Evolutionary conservation across 2,113 vertebrate genomes (phyloP).

Genomic region (Eolophus roseicapilla): DNA sequence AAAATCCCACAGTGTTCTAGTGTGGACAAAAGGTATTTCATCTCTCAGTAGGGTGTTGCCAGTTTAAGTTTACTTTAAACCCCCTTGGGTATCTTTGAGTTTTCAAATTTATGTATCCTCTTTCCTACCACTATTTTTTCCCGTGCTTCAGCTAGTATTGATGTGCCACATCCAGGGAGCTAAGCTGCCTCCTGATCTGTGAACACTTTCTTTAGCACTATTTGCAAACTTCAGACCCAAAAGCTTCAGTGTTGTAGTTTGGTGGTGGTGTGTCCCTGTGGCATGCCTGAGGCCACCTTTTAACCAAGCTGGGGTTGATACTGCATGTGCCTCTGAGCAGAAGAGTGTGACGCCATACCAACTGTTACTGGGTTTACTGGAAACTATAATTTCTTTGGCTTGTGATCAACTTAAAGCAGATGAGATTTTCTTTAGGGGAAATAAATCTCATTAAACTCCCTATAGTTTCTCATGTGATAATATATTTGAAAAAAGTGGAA

Average conservation of each 20-base stretch:
- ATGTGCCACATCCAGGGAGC: not conserved
- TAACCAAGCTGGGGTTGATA: fast-evolving
- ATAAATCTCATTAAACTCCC: not conserved
- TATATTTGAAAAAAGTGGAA: too few species aligned
- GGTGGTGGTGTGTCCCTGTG: fast-evolving
- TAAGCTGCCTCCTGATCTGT: fast-evolving
- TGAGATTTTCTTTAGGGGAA: not conserved
- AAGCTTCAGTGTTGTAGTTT: fast-evolving
- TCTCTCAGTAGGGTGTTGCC: not conserved
- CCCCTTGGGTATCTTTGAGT: not conserved
- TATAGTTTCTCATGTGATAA: not conserved
- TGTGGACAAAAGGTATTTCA: not conserved
- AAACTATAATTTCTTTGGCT: not conserved
- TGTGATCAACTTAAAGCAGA: not conserved
- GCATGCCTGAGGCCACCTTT: not conserved
- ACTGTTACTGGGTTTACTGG: not conserved
- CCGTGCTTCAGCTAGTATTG: fast-evolving
- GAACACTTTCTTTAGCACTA: not conserved
- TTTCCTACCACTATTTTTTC: not conserved
- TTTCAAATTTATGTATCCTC: not conserved
- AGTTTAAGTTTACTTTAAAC: not conserved
- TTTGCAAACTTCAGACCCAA: not conserved
- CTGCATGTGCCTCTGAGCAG: not conserved
- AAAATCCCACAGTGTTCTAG: not conserved
- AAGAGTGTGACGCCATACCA: not conserved